Evolutionary conservation across 2,888 invertebrate genomes (phyloP), one percentile per base, ranked within the genome.

Genomic region (Exocentrus adspersus): DNA sequence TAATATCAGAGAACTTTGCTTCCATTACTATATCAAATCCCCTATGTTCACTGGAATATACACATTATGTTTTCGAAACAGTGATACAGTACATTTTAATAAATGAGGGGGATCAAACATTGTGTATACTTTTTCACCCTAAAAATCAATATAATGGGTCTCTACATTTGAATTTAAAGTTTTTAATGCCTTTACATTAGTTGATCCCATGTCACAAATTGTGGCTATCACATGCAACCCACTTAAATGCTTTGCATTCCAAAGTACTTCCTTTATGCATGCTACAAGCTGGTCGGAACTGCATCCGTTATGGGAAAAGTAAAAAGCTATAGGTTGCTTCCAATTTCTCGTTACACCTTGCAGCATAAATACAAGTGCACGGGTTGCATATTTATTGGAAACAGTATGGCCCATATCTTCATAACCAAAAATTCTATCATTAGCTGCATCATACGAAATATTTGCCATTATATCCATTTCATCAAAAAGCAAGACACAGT

Each of bases 311-410:
- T 61, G 21, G n/a, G 46, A 66, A 65, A 70, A 70, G 62, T 70
- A 72, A 48, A 63, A 71, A 0, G 70, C 67, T 2, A 72, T 60
- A 14, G 72, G 68, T 50, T 72, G 69, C 41, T 72, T 73, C 65
- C 72, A 72, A 7, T 48, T 50, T 0, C 28, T 24, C 7, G 16
- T 12, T 6, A 69, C 12, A 3, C 65, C 65, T 41, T 63, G 60
- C n/a, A 45, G 45, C 65, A 65, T 68, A 51, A 70, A 68, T 1
- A 67, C 66, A 5, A 67, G 45, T 1, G 60, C 69, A n/a, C 50
- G 24, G 50, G 21, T 66, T 67, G 10, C 67, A 68, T 4, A 54
- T 9, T 59, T 62, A 7, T 24, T 24, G 24, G 7, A 24, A 24
- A 24, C 24, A 24, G 20, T 3, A 14, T 20, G 12, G 2, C 51